Evolutionary conservation across 2,888 invertebrate genomes (phyloP), one percentile per base, ranked within the genome.

Genomic region (Octonoba sinensis): DNA sequence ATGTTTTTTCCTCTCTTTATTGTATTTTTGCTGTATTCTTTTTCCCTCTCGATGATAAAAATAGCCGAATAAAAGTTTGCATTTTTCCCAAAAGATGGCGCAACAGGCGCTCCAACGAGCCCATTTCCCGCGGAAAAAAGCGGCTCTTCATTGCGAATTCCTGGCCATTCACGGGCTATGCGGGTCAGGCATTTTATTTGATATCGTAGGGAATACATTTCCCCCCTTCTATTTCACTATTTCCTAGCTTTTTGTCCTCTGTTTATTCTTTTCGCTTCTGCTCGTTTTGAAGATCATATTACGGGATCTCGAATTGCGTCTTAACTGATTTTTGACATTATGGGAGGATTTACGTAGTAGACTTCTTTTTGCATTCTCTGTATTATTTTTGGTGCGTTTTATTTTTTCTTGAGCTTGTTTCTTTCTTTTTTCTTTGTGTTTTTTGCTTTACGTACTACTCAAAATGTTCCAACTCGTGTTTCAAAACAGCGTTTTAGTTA

Each of bases 291-390:
- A 59, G 72, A 78, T 78, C 78, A 59, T 78, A 71, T 78, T 78
- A 71, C 69, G 70, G 62, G 46, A 77, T 77, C 78, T 71, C 62
- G 71, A 66, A 72, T 71, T 78, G 49, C 60, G 44, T 54, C 60
- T 70, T 78, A 78, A 78, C 78, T 78, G 78, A 78, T 78, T 71
- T 78, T 71, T 71, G 78, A 78, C 78, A 71, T 78, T 57, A 57
- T 24, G 70, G 59, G 46, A 51, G 66, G 78, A 77, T 72, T 78
- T 78, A 57, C 46, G 60, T 27, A 64, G 62, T 67, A 60, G 60
- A 51, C 54, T 60, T 69, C 54, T 64, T 71, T 65, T 24, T 46
- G 20, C 67, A 46, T 46, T 77, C 56, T 20, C 47, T 11, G 36
- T 8, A 18, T 44, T 51, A 15, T 20, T 51, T 67, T 51, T 67